phyloP scores from a whole-genome alignment of 2,113 vertebrate genomes.

The Festucalex cinctus region DNA sequence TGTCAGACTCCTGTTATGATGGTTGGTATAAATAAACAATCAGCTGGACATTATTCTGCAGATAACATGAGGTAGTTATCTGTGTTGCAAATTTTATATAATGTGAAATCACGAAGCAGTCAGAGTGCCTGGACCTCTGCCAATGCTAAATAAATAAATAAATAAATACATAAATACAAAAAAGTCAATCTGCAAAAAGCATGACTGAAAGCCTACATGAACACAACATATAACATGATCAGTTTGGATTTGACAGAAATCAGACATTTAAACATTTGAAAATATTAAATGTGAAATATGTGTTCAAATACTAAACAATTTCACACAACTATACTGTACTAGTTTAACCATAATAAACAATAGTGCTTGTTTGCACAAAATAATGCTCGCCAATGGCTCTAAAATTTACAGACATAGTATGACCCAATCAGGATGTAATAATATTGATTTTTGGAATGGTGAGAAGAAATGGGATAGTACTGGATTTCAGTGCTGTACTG shows the following conservation, averaged over 20 bases:
- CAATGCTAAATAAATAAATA: background rate
- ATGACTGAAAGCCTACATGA: background rate
- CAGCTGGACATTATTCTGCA: background rate
- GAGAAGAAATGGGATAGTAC: constrained; percentile 19
- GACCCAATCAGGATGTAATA: constrained; percentile 25
- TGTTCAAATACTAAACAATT: background rate
- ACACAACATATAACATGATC: background rate
- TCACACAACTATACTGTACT: background rate
- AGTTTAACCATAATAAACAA: too few species aligned
- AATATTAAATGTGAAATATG: background rate
- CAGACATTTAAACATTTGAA: background rate
- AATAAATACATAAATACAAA: background rate
- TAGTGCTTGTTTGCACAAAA: too few species aligned
- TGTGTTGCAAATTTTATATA: background rate
- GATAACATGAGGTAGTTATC: background rate
- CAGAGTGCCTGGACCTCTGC: background rate
- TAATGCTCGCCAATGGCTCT: too few species aligned
- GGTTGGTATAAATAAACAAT: background rate
- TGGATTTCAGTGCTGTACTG: constrained; percentile 27
- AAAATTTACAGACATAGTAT: background rate
- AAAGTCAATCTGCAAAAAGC: background rate
- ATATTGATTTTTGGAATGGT: background rate
- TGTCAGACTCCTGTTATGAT: background rate
- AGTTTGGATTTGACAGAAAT: too few species aligned
- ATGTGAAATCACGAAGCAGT: background rate